A percentile compares a stretch with the other conserved stretches of the same genome.
Evolutionary conservation across 2,888 invertebrate species (phyloP).

Genomic region (Amphipyra tragopoginis): DNA sequence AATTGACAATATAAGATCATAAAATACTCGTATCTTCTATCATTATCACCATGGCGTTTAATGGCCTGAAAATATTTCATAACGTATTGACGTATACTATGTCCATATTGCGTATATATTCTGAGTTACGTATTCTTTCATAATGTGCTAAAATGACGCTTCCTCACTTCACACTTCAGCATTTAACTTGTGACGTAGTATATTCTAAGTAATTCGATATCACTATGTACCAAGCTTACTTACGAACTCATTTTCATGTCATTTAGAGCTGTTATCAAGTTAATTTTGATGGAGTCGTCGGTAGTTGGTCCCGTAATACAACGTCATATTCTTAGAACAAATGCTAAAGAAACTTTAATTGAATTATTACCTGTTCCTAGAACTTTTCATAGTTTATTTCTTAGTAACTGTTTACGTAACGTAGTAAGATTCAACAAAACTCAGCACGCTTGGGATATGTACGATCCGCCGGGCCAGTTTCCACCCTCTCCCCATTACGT

Average conservation of each 20-base stretch:
- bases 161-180: slow-evolving; percentile 11
- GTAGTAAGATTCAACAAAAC: too few relatives aligned
- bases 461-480: too few relatives aligned
- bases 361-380: background rate
- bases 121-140: slow-evolving; percentile 28
- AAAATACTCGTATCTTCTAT: background rate
- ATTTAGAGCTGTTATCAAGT: slow-evolving; percentile 50
- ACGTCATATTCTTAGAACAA: background rate
- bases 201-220: slow-evolving; percentile 43
- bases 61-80: slow-evolving; percentile 20
- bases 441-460: too few relatives aligned
- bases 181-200: slow-evolving; percentile 43
- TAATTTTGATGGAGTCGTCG: slow-evolving; percentile 16
- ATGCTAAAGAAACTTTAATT: slow-evolving; percentile 2
- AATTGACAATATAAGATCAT: background rate
- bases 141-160: slow-evolving; percentile 39
- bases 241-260: slow-evolving; percentile 35
- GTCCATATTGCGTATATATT: slow-evolving; percentile 20
- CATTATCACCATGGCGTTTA: slow-evolving; percentile 13
- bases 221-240: slow-evolving; percentile 53
- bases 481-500: too few relatives aligned
- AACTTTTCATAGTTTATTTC: too few relatives aligned
- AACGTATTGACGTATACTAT: slow-evolving; percentile 14
- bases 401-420: too few relatives aligned
- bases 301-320: background rate